Evolutionary conservation across 2,888 invertebrate genomes (phyloP).

Genomic region (Nomada lathburiana): DNA sequence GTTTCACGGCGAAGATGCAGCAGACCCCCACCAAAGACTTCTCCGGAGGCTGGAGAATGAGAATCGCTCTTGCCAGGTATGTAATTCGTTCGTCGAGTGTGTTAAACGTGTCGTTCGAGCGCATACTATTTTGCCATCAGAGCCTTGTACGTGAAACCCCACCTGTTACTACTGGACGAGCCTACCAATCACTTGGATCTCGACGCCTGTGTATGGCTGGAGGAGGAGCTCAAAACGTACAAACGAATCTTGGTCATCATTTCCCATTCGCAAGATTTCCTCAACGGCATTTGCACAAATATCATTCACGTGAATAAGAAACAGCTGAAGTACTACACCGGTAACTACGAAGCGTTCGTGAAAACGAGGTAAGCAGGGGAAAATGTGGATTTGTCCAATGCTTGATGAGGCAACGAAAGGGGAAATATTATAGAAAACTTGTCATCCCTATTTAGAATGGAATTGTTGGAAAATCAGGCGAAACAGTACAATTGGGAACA

Average conservation of each 20-base stretch:
- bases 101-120: not conserved
- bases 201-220: slow-evolving; percentile 99
- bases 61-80: slow-evolving; percentile 95
- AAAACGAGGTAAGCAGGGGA: slow-evolving; percentile 87
- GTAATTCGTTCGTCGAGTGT: too few species aligned
- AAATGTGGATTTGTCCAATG: not conserved
- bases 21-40: slow-evolving; percentile 94
- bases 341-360: slow-evolving; percentile 98
- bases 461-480: slow-evolving; percentile 98
- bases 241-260: slow-evolving; percentile 98
- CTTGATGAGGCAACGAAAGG: too few species aligned
- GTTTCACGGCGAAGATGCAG: slow-evolving; percentile 96
- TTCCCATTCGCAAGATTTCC: slow-evolving; percentile 99
- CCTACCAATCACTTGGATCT: slow-evolving; percentile 99
- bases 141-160: slow-evolving; percentile 98
- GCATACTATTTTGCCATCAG: slow-evolving; percentile 80
- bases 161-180: slow-evolving; percentile 97
- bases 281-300: slow-evolving; percentile 98
- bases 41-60: slow-evolving; percentile 99
- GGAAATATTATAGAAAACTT: not conserved
- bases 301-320: slow-evolving; percentile 98
- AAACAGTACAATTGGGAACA: slow-evolving; percentile 99
- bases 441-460: slow-evolving; percentile 87
- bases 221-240: slow-evolving; percentile 98
- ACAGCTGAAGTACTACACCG: slow-evolving; percentile 97